A percentile compares a stretch with the other conserved stretches of the same genome.
phyloP scores from a whole-genome alignment of 2,888 invertebrate genomes.

The Epinotia ramella region DNA sequence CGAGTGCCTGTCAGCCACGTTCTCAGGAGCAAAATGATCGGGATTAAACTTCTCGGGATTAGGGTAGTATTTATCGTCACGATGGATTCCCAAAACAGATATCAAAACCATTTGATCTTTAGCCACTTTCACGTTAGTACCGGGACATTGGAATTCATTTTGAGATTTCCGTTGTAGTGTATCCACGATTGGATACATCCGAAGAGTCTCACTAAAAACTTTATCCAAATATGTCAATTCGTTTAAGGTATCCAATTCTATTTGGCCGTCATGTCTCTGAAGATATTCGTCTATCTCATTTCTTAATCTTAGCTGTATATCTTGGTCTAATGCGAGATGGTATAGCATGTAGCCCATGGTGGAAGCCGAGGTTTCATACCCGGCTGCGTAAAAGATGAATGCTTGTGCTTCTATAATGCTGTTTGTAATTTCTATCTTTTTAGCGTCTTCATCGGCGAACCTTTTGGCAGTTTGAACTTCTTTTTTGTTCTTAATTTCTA shows the following conservation, averaged over 20 bases:
- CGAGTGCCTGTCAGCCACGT: constrained; percentile 39
- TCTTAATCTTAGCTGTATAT: constrained; percentile 58
- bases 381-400: constrained; percentile 67
- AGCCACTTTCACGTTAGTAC: constrained; percentile 45
- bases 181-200: constrained; percentile 14
- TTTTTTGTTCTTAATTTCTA: constrained; percentile 58
- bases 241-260: constrained; percentile 17
- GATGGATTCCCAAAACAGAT: constrained; percentile 46
- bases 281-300: constrained; percentile 28
- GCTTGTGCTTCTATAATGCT: constrained; percentile 60
- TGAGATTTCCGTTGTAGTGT: constrained; percentile 26
- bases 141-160: constrained; percentile 45
- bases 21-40: constrained; percentile 50
- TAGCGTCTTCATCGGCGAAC: constrained; percentile 17
- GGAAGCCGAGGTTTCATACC: constrained; percentile 72
- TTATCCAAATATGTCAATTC: constrained; percentile 18
- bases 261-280: not conserved
- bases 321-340: constrained; percentile 64
- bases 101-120: constrained; percentile 43
- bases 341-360: constrained; percentile 63
- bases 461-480: constrained; percentile 46
- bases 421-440: constrained; percentile 54
- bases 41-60: constrained; percentile 51
- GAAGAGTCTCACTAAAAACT: constrained; percentile 15
- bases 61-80: constrained; percentile 48